These are phyloP conservation scores for Dendroctonus ponderosae DNA, from an alignment of 1,140 invertebrate genomes.

Conservation along the genomic window DNA sequence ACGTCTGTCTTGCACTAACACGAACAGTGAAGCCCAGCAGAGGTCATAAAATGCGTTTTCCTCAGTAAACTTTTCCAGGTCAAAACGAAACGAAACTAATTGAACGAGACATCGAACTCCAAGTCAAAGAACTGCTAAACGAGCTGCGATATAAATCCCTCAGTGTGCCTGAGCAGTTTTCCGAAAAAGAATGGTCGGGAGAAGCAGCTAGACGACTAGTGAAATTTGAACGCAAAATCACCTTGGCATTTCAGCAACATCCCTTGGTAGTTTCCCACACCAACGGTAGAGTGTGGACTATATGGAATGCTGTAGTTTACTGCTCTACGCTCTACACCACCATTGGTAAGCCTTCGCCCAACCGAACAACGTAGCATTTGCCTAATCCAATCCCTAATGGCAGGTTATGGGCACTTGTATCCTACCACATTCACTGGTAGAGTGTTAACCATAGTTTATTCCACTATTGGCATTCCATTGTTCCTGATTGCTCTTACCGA, in stretches of 20 bases:
- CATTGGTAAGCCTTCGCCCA: conserved; percentile 68
- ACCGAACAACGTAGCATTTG: conserved; percentile 22
- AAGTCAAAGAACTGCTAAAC: conserved; percentile 51
- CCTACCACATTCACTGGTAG: conserved; percentile 81
- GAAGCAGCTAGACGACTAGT: conserved; percentile 51
- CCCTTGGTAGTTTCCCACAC: conserved; percentile 45
- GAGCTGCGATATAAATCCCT: conserved; percentile 42
- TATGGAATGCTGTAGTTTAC: conserved; percentile 89
- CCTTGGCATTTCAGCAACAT: conserved; percentile 55
- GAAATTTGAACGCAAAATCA: conserved; percentile 59
- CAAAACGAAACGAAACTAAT: conserved; percentile 55
- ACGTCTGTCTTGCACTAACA: no score
- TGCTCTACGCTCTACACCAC: conserved; percentile 91
- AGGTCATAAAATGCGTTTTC: no score
- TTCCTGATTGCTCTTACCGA: conserved; percentile 88
- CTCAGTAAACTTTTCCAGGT: conserved; percentile 46
- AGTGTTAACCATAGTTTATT: conserved; percentile 87
- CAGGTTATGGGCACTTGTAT: conserved; percentile 92
- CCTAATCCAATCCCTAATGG: not conserved
- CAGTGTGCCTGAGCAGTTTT: conserved; percentile 39
- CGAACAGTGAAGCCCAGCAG: no score
- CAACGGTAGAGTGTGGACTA: conserved; percentile 68
- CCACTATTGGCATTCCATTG: conserved; percentile 92
- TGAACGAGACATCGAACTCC: conserved; percentile 55
- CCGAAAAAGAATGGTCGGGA: conserved; percentile 54